Base-by-base conservation (phyloP, 2,888 invertebrate genomes). In the Blastobasis adustella region DNA sequence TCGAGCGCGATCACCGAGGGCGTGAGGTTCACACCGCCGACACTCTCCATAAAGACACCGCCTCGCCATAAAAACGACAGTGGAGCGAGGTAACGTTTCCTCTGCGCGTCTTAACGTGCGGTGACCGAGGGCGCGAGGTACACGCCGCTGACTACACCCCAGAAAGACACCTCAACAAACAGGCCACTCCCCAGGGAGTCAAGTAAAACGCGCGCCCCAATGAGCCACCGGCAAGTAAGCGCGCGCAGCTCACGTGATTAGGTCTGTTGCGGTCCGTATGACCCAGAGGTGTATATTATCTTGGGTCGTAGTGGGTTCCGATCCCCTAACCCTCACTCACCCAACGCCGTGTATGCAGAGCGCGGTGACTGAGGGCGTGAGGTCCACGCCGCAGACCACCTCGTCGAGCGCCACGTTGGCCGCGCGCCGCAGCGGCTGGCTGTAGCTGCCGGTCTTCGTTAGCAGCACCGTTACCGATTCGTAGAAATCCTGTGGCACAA, bases 341-440 rank as follows among this genome's bases (percentile, higher is more conserved):
- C 73, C 63, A 36, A 69, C 69, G 6, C 86, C 87, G 54, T 84
- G 78, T 5, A 83, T 58, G 58, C 90, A 90, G 6, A 91, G 70
- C 1, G 90, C 89, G 36, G 90, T 75, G 57, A 91, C 77, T 0
- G 89, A 77, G 58, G 90, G 90, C 45, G 80, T 80, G n/a, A 91
- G 88, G 5, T 92, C 90, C 0, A 92, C 91, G 57, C 90, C 87
- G 51, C 92, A 92, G 5, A 94, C 92, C 79, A 95, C 90, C 42
- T 90, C 87, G 60, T 92, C 92, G 46, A 95, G 79, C 0, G 94
- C 92, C 49, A 92, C 80, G 69, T 94, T 93, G 37, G 94, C 93
- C 52, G 95, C 95, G 55, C 93, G 92, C 6, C 93, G 88, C 59
- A 95, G 93, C 59, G 94, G 93, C 50, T 91, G 91, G 66, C 92